Evolutionary conservation across 2,888 invertebrate genomes (phyloP), one percentile per base, ranked within the genome.

Genomic region (Conomelus anceps): DNA sequence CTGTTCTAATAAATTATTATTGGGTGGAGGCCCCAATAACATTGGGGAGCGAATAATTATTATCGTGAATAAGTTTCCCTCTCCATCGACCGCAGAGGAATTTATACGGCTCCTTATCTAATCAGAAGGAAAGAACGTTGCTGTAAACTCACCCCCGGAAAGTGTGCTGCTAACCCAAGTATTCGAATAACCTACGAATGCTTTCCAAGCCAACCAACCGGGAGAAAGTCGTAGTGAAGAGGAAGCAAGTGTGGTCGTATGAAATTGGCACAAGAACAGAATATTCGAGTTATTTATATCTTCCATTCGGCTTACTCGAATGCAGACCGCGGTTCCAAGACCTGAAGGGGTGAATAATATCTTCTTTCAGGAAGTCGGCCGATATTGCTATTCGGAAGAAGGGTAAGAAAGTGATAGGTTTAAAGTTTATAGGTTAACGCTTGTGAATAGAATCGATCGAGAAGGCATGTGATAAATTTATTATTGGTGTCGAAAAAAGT

Each of bases 221-320:
- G 63, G 63, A 63, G 63, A 63, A 63, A 86, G 86, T 22, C 86
- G 29, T 17, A 23, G 85, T 17, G 23, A 85, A 22, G 85, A 22
- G 85, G 86, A 86, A 86, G 86, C n/a, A 63, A 29, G 86, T 86
- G 86, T n/a, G 86, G 86, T 86, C 29, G 24, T 86, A 26, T 29
- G 29, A 86, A 86, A 86, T 86, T 86, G 86, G 86, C 86, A 29
- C 86, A 86, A 86, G 86, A 29, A 29, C 24, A 29, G 86, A 86
- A 86, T 86, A 86, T 86, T 29, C 26, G 86, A 24, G 29, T 86
- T 86, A 86, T 86, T 86, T 86, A 86, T 86, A 63, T 63, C 63
- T 63, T 63, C 63, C 63, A 63, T 20, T 63, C 63, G 63, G 63
- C 63, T 63, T 63, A n/a, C n/a, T 63, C 63, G 34, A 63, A 63